phyloP scores from a whole-genome alignment of 2,888 invertebrate genomes.

The Parnassius orleans region DNA sequence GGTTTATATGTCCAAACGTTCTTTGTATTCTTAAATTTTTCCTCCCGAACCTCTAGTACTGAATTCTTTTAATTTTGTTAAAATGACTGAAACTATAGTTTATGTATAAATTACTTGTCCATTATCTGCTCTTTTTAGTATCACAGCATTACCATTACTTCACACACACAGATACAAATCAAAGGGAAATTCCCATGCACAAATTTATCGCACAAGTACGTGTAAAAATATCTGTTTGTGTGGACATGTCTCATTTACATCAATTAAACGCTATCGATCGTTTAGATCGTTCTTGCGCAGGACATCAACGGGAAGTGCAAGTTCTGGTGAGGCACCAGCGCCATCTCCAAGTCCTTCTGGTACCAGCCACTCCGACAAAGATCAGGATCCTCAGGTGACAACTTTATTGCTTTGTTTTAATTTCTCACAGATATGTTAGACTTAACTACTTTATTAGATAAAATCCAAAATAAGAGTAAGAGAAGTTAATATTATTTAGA shows the following conservation, averaged over 20 bases:
- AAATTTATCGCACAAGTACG: not conserved
- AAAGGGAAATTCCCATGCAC: no score
- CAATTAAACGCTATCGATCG: slow-evolving; percentile 69
- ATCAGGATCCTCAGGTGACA: slow-evolving; percentile 88
- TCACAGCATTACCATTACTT: slow-evolving; percentile 52
- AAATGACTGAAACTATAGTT: no score
- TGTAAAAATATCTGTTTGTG: slow-evolving; percentile 54
- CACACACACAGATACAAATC: slow-evolving; percentile 50
- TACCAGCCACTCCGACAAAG: slow-evolving; percentile 94
- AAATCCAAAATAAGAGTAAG: no score
- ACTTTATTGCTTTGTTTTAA: no score
- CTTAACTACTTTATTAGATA: no score
- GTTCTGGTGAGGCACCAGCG: slow-evolving; percentile 73
- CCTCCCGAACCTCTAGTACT: no score
- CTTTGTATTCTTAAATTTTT: no score
- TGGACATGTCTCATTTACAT: slow-evolving; percentile 58
- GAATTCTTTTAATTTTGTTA: no score
- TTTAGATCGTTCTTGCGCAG: slow-evolving; percentile 78
- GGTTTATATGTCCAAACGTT: no score
- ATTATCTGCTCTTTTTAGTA: slow-evolving; percentile 34
- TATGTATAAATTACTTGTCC: no score
- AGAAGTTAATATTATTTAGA: no score
- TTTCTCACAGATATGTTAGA: no score
- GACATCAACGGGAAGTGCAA: slow-evolving; percentile 76
- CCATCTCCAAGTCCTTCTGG: slow-evolving; percentile 92